Percentiles rank a stretch among this genome's conserved stretches.
These are phyloP conservation scores for Aleadryas rufinucha DNA, from an alignment of 2,113 vertebrate species.

Conservation along the genomic window DNA sequence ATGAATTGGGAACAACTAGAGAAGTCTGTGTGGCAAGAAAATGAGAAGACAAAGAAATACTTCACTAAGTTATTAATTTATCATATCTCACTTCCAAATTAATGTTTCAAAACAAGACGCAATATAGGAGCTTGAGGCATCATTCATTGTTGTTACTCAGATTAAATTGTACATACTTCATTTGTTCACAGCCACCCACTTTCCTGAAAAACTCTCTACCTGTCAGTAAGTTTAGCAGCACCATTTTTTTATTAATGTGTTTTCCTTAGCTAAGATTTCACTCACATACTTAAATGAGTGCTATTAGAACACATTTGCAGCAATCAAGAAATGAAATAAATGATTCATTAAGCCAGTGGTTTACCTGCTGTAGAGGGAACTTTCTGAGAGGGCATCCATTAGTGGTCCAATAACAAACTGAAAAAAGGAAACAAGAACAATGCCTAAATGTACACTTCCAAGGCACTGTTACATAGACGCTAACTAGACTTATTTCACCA, in stretches of 20 bases:
- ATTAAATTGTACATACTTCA: background rate
- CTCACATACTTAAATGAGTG: background rate
- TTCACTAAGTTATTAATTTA: background rate
- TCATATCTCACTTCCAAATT: background rate
- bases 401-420: conserved; percentile 87
- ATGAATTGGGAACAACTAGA: background rate
- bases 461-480: background rate
- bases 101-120: background rate
- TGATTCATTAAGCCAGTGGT: background rate
- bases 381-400: conserved; percentile 90
- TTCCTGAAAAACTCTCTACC: background rate
- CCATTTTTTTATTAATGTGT: background rate
- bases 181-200: background rate
- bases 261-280: background rate
- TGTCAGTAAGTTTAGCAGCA: background rate
- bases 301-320: background rate
- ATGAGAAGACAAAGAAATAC: background rate
- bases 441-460: background rate
- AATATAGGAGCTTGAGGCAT: background rate
- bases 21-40: background rate
- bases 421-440: background rate
- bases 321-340: background rate
- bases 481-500: background rate
- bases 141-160: background rate
- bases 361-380: conserved; percentile 88